Conservation (phyloP, 2,113 vertebrate genomes). For the Mionectes macconnelli region DNA sequence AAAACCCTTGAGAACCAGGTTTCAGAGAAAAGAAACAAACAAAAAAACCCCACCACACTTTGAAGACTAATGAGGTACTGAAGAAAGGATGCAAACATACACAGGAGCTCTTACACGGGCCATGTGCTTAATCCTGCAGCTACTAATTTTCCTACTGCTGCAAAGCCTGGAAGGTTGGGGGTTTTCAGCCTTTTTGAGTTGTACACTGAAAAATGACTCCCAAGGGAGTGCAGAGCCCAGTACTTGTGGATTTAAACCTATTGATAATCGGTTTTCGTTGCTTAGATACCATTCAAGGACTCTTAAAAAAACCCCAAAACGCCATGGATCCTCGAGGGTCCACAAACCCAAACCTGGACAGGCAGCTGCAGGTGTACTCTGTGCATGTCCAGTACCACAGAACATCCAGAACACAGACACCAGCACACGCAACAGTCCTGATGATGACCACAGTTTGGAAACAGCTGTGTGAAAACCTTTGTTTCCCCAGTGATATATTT, state of each 20-base stretch:
- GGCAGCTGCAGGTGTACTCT: background rate
- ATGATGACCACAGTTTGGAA: background rate
- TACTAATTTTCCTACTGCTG: background rate
- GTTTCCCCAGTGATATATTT: conserved; percentile 16
- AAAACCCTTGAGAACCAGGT: conserved; percentile 76
- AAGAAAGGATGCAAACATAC: background rate
- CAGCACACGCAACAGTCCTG: conserved; percentile 44
- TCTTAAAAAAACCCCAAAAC: background rate
- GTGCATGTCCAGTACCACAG: accelerated
- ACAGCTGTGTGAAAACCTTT: conserved; percentile 9
- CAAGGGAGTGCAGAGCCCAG: background rate
- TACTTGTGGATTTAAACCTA: background rate
- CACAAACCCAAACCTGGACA: background rate
- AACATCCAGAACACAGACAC: background rate
- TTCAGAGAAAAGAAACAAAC: background rate
- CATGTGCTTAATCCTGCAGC: background rate
- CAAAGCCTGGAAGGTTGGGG: background rate
- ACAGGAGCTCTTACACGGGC: background rate
- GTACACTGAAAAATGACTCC: background rate
- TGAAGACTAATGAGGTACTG: background rate
- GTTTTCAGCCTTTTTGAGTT: background rate
- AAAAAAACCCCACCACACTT: background rate
- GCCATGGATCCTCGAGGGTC: background rate
- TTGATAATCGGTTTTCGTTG: background rate
- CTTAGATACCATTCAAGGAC: background rate